These are phyloP conservation scores for Amphipyra berbera DNA, from an alignment of 2,888 invertebrate species.

Conservation along the genomic window DNA sequence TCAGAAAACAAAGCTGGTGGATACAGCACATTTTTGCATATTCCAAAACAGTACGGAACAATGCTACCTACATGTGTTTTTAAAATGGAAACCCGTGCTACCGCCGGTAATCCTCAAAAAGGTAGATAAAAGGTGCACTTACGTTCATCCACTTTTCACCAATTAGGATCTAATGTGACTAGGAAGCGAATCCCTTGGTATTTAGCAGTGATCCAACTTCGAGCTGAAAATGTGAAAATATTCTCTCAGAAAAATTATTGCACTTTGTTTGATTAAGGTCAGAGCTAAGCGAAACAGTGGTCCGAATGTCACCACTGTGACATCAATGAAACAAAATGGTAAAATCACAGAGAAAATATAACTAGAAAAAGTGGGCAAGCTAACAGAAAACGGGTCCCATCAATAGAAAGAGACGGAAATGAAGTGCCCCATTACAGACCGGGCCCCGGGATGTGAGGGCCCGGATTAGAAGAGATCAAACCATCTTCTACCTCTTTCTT, in stretches of 20 bases:
- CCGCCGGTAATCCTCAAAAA: conserved; percentile 11
- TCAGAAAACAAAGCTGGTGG: conserved; percentile 38
- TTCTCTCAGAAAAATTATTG: not conserved
- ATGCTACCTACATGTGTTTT: conserved; percentile 33
- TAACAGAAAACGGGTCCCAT: conserved; percentile 21
- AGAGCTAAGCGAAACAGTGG: not conserved
- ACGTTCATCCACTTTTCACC: conserved; percentile 6
- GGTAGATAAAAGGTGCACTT: conserved; percentile 27
- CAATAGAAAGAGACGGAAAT: conserved; percentile 45
- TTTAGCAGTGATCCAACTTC: not conserved
- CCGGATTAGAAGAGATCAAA: conserved; percentile 36
- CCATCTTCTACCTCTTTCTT: conserved; percentile 35
- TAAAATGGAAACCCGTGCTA: conserved; percentile 27
- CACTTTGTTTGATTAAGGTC: not conserved
- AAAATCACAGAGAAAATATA: conserved; percentile 20
- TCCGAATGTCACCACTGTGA: no score
- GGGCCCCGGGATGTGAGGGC: conserved; percentile 10
- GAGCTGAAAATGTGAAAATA: not conserved
- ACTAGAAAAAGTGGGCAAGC: conserved; percentile 2
- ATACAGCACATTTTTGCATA: conserved; percentile 40
- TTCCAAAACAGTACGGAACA: conserved; percentile 26
- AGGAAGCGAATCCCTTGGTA: not conserved
- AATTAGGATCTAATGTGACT: conserved; percentile 2
- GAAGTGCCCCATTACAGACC: conserved; percentile 40
- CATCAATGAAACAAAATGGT: conserved; percentile 7